Percentiles rank a stretch among this genome's conserved stretches.
Conservation (phyloP, 2,797 vertebrate genomes). For the Pipistrellus pipistrellus region DNA sequence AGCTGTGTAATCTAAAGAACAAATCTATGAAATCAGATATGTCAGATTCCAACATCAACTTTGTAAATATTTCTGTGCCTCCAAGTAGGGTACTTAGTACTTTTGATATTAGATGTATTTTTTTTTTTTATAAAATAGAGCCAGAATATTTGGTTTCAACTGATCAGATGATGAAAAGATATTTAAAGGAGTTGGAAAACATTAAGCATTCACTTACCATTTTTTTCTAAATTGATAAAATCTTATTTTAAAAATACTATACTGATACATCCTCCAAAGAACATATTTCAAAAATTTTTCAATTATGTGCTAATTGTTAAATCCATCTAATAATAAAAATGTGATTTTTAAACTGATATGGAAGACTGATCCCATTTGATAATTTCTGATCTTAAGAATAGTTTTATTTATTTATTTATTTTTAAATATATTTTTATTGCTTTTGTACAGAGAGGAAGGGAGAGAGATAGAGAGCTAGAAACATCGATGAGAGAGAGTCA, state of each 20-base stretch:
- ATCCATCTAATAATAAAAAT: background rate
- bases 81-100: background rate
- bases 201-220: background rate
- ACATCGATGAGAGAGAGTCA: too few species aligned
- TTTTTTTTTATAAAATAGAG: background rate
- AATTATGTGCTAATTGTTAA: background rate
- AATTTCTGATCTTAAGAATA: slow-evolving; percentile 31
- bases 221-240: background rate
- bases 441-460: too few species aligned
- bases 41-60: background rate
- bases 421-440: too few species aligned
- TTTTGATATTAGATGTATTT: background rate
- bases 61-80: background rate
- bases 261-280: background rate
- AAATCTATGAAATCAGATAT: background rate
- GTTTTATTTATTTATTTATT: too few species aligned
- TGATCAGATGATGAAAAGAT: background rate
- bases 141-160: background rate
- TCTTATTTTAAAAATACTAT: background rate
- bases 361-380: background rate
- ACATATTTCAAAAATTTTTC: background rate
- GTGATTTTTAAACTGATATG: background rate
- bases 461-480: too few species aligned
- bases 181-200: background rate
- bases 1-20: background rate